Percentiles rank a stretch among this genome's conserved stretches.
Evolutionary conservation across 2,113 vertebrate species (phyloP).

Genomic region (Lutjanus erythropterus): DNA sequence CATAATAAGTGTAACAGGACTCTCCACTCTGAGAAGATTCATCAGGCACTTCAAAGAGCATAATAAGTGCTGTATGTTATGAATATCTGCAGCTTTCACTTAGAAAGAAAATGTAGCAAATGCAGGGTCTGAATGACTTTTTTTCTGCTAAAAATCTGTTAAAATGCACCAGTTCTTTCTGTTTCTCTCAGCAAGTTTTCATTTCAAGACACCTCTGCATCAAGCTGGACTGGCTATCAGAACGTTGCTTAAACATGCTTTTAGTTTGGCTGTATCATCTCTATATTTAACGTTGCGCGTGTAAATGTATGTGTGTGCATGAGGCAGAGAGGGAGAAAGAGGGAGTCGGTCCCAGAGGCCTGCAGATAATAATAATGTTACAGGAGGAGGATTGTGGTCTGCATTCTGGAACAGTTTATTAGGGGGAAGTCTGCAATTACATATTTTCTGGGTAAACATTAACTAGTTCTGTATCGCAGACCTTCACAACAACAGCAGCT

Average conservation of each 20-base stretch:
- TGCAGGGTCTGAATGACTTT: neutral
- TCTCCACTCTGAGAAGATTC: neutral
- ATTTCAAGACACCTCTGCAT: constrained; percentile 1
- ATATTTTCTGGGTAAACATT: constrained; percentile 93
- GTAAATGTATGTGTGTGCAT: constrained; percentile 10
- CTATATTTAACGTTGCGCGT: constrained; percentile 44
- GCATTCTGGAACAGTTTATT: constrained; percentile 89
- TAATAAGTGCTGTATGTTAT: constrained; percentile 6
- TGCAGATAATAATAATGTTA: constrained; percentile 75
- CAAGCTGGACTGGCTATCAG: neutral
- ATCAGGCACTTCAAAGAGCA: constrained; percentile 36
- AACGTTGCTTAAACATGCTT: constrained; percentile 23
- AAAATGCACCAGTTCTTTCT: neutral
- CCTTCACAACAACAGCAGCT: constrained; percentile 65
- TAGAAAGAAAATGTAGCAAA: too few relatives aligned
- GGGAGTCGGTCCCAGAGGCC: constrained; percentile 48
- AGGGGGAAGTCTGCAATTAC: constrained; percentile 92
- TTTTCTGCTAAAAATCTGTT: too few relatives aligned
- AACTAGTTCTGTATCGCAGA: constrained; percentile 87
- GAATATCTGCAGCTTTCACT: too few relatives aligned
- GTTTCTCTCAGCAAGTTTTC: constrained; percentile 8
- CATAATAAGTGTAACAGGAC: neutral
- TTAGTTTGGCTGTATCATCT: constrained; percentile 27
- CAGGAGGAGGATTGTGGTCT: constrained; percentile 84
- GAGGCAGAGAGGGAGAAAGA: constrained; percentile 26